Conservation (phyloP, 2,797 vertebrate genomes). For the Sternarchorhynchus goeldii region DNA sequence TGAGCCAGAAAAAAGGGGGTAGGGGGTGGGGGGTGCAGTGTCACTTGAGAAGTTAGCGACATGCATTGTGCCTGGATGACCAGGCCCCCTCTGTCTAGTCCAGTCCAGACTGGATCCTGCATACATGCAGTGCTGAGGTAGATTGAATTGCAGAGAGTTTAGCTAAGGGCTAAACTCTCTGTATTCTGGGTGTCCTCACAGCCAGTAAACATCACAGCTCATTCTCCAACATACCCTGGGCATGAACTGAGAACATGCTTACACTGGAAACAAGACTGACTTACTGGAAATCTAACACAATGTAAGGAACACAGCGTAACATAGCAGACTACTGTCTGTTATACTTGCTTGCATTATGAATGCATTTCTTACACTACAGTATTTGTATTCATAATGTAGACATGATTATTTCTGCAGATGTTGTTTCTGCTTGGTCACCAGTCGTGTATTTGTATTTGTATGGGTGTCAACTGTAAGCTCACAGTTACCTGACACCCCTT, state of each 20-base stretch:
- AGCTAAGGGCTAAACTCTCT: neutral
- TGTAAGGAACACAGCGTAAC: too few relatives aligned
- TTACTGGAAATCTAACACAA: too few relatives aligned
- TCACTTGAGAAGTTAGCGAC: conserved; percentile 7
- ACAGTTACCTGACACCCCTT: neutral
- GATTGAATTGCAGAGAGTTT: conserved; percentile 20
- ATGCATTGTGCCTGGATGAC: neutral
- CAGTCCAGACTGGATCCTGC: conserved; percentile 22
- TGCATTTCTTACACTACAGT: too few relatives aligned
- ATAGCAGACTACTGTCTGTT: too few relatives aligned
- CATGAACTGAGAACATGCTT: neutral
- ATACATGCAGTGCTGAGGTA: neutral
- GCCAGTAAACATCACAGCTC: neutral
- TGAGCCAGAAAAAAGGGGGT: neutral
- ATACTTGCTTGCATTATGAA: too few relatives aligned
- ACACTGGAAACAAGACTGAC: neutral
- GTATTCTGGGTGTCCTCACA: conserved; percentile 7
- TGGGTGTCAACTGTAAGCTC: neutral
- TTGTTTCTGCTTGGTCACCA: neutral
- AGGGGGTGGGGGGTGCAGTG: too few relatives aligned
- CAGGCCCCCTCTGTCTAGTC: conserved; percentile 23
- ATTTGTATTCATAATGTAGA: too few relatives aligned
- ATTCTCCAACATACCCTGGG: neutral
- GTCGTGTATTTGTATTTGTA: neutral
- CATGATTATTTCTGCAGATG: neutral